Percentiles rank a stretch among this genome's conserved stretches.
Evolutionary conservation across 1,140 invertebrate species (phyloP).

Genomic region (Thrips palmi): DNA sequence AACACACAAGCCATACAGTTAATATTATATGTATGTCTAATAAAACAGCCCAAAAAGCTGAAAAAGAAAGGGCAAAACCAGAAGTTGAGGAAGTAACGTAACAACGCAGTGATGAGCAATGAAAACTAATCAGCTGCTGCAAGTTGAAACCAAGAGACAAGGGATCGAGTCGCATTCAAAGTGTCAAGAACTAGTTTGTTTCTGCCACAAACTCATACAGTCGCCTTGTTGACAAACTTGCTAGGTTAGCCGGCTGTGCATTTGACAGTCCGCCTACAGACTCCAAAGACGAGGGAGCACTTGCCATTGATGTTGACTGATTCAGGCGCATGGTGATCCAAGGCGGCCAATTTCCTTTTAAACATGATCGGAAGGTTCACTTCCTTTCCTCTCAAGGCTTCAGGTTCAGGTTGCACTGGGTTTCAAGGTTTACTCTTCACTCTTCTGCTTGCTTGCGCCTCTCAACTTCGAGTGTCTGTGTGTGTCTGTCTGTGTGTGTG

Average conservation of each 20-base stretch:
- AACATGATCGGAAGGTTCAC: no score
- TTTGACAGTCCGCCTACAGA: neutral
- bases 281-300: constrained; percentile 12
- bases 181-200: constrained; percentile 2
- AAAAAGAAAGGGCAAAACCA: constrained; percentile 9
- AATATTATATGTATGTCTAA: constrained; percentile 8
- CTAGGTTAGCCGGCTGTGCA: no score
- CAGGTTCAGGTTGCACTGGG: no score
- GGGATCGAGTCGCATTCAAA: neutral
- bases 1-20: constrained; percentile 15
- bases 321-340: constrained; percentile 53
- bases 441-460: no score
- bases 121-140: constrained; percentile 7
- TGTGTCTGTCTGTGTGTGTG: no score
- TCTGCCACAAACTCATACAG: constrained; percentile 10
- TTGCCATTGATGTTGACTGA: constrained; percentile 45
- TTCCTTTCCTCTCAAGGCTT: no score
- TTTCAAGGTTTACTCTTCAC: no score
- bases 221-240: no score
- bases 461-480: no score
- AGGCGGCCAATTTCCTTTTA: constrained; percentile 47
- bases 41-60: constrained; percentile 9
- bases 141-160: constrained; percentile 3
- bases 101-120: neutral
- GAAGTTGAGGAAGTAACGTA: constrained; percentile 2